phyloP scores from a whole-genome alignment of 2,797 vertebrate species.

The Gallinago solitaria region DNA sequence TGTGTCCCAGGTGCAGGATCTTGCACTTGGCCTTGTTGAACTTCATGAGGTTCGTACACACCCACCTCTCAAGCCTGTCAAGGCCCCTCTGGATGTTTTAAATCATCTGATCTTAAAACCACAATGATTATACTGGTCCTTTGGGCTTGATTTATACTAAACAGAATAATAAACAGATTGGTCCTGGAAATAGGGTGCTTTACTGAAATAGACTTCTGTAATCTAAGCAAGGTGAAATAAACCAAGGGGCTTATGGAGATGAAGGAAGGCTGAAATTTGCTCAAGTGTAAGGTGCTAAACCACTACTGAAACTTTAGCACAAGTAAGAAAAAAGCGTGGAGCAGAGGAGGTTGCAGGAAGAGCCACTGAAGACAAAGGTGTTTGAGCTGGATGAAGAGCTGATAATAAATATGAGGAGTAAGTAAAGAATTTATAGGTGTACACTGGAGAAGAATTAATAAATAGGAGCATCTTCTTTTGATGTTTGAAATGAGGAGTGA shows the following conservation, averaged over 20 bases:
- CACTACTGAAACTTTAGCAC: neutral
- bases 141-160: neutral
- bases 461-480: neutral
- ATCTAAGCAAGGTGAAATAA: neutral
- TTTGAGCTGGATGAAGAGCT: neutral
- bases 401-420: neutral
- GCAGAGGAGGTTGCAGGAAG: neutral
- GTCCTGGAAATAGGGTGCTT: neutral
- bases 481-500: neutral
- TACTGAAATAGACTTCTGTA: neutral
- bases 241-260: neutral
- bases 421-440: neutral
- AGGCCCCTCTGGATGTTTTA: neutral
- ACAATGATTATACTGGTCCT: neutral
- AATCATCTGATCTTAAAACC: neutral
- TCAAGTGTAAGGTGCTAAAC: neutral
- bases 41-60: neutral
- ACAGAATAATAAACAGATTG: neutral
- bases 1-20: neutral
- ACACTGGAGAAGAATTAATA: neutral
- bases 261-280: neutral
- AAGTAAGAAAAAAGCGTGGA: neutral
- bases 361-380: neutral
- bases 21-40: neutral
- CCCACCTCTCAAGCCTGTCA: neutral